A percentile compares a stretch with the other conserved stretches of the same genome.
These are phyloP conservation scores for Synanceia verrucosa DNA, from an alignment of 2,797 vertebrate genomes.

Conservation along the genomic window DNA sequence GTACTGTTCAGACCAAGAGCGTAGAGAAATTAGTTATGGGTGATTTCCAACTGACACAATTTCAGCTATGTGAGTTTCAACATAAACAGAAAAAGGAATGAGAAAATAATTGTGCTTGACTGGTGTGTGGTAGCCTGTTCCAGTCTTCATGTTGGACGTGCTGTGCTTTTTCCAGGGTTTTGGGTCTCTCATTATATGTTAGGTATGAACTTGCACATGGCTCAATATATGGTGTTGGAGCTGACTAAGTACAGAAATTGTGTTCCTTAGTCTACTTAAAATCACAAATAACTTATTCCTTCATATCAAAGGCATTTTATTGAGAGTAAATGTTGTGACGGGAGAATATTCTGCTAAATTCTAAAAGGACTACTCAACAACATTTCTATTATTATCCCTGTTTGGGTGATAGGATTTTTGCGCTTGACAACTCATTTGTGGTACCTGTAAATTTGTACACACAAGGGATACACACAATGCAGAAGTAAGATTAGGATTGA, in stretches of 20 bases:
- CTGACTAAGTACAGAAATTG: constrained; percentile 20
- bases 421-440: neutral
- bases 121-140: constrained; percentile 68
- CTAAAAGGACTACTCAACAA: neutral
- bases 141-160: constrained; percentile 66
- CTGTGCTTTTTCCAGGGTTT: constrained; percentile 71
- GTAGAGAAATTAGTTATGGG: constrained; percentile 64
- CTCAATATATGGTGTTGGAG: constrained; percentile 27
- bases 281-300: constrained; percentile 34
- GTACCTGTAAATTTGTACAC: neutral
- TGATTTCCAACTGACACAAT: constrained; percentile 73
- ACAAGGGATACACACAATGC: neutral
- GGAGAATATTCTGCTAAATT: constrained; percentile 17
- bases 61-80: constrained; percentile 72
- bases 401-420: neutral
- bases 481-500: neutral
- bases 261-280: constrained; percentile 32
- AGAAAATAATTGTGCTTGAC: constrained; percentile 74
- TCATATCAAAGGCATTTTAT: constrained; percentile 23
- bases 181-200: constrained; percentile 70
- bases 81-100: constrained; percentile 77
- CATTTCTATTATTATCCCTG: constrained; percentile 5
- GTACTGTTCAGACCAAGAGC: constrained; percentile 34
- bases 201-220: constrained; percentile 55
- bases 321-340: constrained; percentile 26